Base-by-base conservation (phyloP, 2,113 vertebrate species). In the Arothron firmamentum region DNA sequence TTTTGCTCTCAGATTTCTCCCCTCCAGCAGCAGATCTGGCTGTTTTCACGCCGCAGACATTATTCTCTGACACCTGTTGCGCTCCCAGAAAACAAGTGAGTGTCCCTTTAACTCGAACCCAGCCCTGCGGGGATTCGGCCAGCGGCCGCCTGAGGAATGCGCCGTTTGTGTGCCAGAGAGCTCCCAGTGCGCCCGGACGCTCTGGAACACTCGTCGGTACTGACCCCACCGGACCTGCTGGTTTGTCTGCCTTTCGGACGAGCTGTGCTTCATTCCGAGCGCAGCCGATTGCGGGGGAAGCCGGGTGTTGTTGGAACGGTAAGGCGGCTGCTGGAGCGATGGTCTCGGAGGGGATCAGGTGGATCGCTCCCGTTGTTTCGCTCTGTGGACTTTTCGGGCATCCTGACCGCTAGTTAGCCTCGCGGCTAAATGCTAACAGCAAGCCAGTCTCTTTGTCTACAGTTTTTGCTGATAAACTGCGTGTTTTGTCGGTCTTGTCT, bases 31-130 rank as follows among this genome's bases (percentile, higher is more conserved):
- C 46, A 8, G n/a, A 23, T 50, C 54, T 38, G 38, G 20, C 48
- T 21, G 34, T 63, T 28, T 28, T 28, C 25, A 28, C 25, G 25
- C 25, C 25, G 25, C 21, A 3, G 21, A 23, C n/a, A 28, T 17
- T 21, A 52, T 58, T 61, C 45, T 18, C 45, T 59, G 62, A 68
- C 42, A 60, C 55, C 60, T 64, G 34, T 38, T 38, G 3, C 2
- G 56, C 38, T 62, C n/a, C 25, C 38, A 38, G 66, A 78, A 83
- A 86, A 83, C 52, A 34, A 81, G 82, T 78, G 78, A 70, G 80
- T 90, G 81, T 74, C 81, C 86, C 90, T 91, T 91, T 91, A 91
- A 91, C 67, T 64, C 50, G 80, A 66, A 62, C 69, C 74, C 14
- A 78, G 76, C 77, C 80, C 86, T 60, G 85, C 56, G 67, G 82